Percentiles rank a stretch among this genome's conserved stretches.
phyloP scores from a whole-genome alignment of 1,140 invertebrate species.

The Antheraea pernyi region DNA sequence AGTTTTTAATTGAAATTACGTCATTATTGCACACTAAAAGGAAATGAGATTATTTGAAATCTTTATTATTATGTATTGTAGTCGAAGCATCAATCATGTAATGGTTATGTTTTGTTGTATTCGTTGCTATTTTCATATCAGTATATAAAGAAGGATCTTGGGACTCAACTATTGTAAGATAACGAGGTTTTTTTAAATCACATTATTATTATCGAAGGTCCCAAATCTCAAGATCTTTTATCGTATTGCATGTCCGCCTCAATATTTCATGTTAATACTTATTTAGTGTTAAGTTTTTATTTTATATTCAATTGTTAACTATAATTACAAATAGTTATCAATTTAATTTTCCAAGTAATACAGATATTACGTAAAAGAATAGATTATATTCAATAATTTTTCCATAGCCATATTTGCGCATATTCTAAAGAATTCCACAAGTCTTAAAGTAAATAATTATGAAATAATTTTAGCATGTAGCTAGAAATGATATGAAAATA shows the following conservation, averaged over 20 bases:
- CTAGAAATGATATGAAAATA: too few relatives aligned
- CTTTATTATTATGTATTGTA: not conserved
- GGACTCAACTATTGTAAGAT: not conserved
- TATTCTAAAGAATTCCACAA: too few relatives aligned
- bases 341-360: not conserved
- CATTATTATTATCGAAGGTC: not conserved
- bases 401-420: too few relatives aligned
- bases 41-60: not conserved
- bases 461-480: too few relatives aligned
- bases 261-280: not conserved
- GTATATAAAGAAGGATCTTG: not conserved
- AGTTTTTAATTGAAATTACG: not conserved
- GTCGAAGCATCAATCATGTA: not conserved
- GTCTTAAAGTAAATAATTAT: too few relatives aligned
- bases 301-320: not conserved
- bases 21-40: not conserved
- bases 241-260: not conserved
- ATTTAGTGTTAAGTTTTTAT: not conserved
- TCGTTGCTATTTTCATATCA: too few relatives aligned
- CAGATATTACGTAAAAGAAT: not conserved
- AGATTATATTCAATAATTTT: too few relatives aligned
- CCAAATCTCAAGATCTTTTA: not conserved
- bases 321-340: not conserved
- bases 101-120: not conserved
- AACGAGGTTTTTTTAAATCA: not conserved